A percentile compares a stretch with the other conserved stretches of the same genome.
Evolutionary conservation across 2,113 vertebrate species (phyloP).

Genomic region (Pimephales promelas): DNA sequence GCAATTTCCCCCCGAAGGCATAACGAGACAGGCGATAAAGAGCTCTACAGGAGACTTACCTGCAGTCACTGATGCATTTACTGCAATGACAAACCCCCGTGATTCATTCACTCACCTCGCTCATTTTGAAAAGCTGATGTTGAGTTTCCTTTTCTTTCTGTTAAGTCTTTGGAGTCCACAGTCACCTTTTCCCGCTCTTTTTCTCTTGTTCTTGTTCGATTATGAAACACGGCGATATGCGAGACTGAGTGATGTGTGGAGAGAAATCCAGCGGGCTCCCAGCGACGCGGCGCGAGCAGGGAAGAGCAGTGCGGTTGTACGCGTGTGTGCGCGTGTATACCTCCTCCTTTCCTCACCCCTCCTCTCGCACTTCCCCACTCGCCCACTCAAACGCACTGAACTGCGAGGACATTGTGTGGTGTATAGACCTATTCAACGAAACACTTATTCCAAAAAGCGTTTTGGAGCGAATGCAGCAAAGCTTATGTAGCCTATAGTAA

Average conservation of each 20-base stretch:
- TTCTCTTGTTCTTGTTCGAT: background rate
- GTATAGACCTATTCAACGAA: conserved; percentile 6
- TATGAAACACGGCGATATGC: conserved; percentile 27
- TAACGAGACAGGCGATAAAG: background rate
- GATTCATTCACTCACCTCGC: conserved; percentile 71
- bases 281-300: conserved; percentile 58
- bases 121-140: conserved; percentile 67
- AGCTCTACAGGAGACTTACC: conserved; percentile 17
- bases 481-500: background rate
- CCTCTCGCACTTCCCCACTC: conserved; percentile 50
- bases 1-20: background rate
- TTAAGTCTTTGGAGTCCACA: conserved; percentile 24
- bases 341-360: conserved; percentile 22
- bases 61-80: conserved; percentile 28
- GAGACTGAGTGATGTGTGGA: conserved; percentile 10
- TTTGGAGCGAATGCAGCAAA: conserved; percentile 7
- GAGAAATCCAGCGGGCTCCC: conserved; percentile 31
- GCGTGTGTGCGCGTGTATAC: background rate
- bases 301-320: conserved; percentile 62
- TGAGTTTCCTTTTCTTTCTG: conserved; percentile 47
- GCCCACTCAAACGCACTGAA: conserved; percentile 64
- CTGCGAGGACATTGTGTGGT: conserved; percentile 40
- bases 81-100: conserved; percentile 13
- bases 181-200: conserved; percentile 46
- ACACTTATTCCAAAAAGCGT: background rate